Base-by-base conservation (phyloP, 2,888 invertebrate genomes). In the Conops quadrifasciatus region DNA sequence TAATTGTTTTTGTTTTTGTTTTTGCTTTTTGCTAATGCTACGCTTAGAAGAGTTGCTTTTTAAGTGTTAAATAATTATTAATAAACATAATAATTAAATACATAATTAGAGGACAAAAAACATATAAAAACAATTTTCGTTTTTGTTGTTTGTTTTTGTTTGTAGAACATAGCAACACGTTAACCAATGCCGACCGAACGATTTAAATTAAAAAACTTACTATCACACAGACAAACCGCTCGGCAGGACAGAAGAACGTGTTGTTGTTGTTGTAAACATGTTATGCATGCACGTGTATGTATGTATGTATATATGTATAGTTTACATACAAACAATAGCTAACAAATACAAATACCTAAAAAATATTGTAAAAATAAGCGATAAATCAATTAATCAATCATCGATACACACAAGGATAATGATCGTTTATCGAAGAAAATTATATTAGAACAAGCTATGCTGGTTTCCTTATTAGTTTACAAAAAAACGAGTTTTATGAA, bases 191-290 rank as follows among this genome's bases (percentile, higher is more conserved):
- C n/a, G 28, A 36, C 68, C 64, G 73, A 75, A 78, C 79, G 80
- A 79, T 73, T 81, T 80, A 78, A 83, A 83, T 83, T 81, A 85
- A 82, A 85, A 68, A 84, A 85, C 85, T 85, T 68, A 85, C 85
- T 85, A 85, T 85, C 85, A 85, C 85, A 85, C 86, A 85, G 86
- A 83, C 83, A 83, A 85, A 80, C 80, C 83, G 80, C 72, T 77
- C 76, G 71, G 24, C 43, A 56, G 43, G 15, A 64, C 56, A 60
- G 64, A 28, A 56, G 68, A 36, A 66, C 62, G 63, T 47, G 47
- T 53, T 60, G 59, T 68, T 26, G 21, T 62, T 36, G 30, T 63
- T 62, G 67, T 36, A 36, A 36, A 36, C 36, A 36, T 36, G 36
- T 36, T 36, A 36, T 7, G 36, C 36, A 36, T 36, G 36, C 9